These are phyloP conservation scores for Colletes gigas DNA, from an alignment of 1,140 invertebrate species.

Conservation along the genomic window DNA sequence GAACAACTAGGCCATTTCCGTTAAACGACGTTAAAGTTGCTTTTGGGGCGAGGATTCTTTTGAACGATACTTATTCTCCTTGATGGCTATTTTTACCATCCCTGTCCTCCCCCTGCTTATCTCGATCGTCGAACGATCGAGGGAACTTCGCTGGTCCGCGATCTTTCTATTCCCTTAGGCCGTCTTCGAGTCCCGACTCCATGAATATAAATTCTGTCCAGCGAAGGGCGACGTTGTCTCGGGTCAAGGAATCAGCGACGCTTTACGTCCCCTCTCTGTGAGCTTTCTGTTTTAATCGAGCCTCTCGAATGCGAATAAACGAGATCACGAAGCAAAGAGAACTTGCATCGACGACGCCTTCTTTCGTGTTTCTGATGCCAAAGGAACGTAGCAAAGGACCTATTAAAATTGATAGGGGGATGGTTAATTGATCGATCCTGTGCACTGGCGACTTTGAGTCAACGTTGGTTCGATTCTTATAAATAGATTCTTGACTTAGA, in stretches of 20 bases:
- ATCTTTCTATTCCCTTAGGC: conserved; percentile 2
- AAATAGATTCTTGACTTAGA: no score
- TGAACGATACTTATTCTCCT: conserved; percentile 3
- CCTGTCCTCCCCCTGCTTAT: background rate
- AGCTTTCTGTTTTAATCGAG: conserved; percentile 1
- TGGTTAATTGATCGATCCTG: background rate
- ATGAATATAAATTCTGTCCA: conserved; percentile 20
- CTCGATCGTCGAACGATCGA: conserved; percentile 11
- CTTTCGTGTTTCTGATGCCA: background rate
- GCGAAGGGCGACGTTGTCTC: no score
- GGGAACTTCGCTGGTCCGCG: background rate
- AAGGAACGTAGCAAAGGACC: background rate
- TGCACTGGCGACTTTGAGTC: background rate
- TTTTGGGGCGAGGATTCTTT: conserved; percentile 1
- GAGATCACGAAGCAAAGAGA: background rate
- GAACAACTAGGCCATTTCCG: background rate
- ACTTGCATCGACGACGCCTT: background rate
- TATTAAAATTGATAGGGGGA: background rate
- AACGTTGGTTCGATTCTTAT: background rate
- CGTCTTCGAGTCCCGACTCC: conserved; percentile 3
- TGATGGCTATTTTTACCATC: background rate
- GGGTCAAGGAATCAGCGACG: background rate
- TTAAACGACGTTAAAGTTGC: conserved; percentile 14
- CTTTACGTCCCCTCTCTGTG: background rate
- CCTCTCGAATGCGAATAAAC: background rate